phyloP scores from a whole-genome alignment of 2,888 invertebrate species.

The Plemyria rubiginata region DNA sequence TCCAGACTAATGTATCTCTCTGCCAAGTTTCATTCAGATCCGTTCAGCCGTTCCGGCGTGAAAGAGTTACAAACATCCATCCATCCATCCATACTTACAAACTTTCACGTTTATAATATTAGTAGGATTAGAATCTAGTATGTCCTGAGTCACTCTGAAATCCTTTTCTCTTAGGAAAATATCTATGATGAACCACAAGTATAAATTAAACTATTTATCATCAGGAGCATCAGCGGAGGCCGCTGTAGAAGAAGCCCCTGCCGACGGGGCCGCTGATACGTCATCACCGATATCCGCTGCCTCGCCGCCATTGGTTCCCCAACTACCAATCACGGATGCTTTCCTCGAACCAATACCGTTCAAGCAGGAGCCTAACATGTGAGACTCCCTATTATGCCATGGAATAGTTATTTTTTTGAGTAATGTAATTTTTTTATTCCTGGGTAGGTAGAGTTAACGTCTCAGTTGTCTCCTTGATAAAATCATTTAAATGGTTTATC shows the following conservation, averaged over 20 bases:
- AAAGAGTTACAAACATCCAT: too few relatives aligned
- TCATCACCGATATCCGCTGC: constrained; percentile 46
- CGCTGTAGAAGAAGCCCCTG: constrained; percentile 51
- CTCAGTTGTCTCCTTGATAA: not conserved
- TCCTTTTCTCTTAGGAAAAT: too few relatives aligned
- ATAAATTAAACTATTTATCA: not conserved
- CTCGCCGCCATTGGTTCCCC: constrained; percentile 63
- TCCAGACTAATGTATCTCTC: too few relatives aligned
- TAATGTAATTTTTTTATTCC: too few relatives aligned
- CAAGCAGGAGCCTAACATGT: constrained; percentile 79
- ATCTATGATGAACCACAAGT: not conserved
- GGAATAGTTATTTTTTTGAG: too few relatives aligned
- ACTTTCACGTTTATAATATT: too few relatives aligned
- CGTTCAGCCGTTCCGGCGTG: too few relatives aligned
- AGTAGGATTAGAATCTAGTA: too few relatives aligned
- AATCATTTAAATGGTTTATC: too few relatives aligned
- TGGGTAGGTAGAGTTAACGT: not conserved
- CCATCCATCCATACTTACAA: too few relatives aligned
- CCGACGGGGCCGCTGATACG: constrained; percentile 34
- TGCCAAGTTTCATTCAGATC: too few relatives aligned
- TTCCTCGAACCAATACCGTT: constrained; percentile 67
- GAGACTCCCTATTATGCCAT: constrained; percentile 42
- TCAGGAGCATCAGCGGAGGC: constrained; percentile 74
- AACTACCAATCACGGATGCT: constrained; percentile 53
- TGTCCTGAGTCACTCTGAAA: too few relatives aligned